Evolutionary conservation across 2,888 invertebrate genomes (phyloP).

Genomic region (Catocala sponsa): DNA sequence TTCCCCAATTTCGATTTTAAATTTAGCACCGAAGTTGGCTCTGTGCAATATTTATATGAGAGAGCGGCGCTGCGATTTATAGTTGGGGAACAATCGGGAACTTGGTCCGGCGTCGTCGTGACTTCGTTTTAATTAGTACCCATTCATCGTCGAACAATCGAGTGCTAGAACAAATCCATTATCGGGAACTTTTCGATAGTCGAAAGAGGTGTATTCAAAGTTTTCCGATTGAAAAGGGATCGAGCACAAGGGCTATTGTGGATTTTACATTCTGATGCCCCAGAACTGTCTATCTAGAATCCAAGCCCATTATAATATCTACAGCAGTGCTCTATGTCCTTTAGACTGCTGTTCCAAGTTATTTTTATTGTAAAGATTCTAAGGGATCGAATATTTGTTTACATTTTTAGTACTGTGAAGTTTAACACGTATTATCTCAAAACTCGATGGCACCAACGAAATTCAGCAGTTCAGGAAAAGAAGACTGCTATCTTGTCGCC

Average conservation of each 20-base stretch:
- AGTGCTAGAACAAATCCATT: slow-evolving; percentile 86
- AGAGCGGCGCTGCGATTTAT: slow-evolving; percentile 80
- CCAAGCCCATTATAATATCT: slow-evolving; percentile 54
- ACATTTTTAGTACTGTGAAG: slow-evolving; percentile 59
- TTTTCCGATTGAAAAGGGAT: slow-evolving; percentile 77
- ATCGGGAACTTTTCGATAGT: slow-evolving; percentile 86
- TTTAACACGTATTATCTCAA: slow-evolving; percentile 65
- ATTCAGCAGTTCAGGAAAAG: slow-evolving; percentile 56
- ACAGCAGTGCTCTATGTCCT: slow-evolving; percentile 53
- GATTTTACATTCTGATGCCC: slow-evolving; percentile 62
- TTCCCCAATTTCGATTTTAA: slow-evolving; percentile 79
- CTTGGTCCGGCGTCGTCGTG: slow-evolving; percentile 82
- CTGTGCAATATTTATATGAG: slow-evolving; percentile 83
- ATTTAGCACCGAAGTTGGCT: slow-evolving; percentile 82
- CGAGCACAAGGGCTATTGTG: slow-evolving; percentile 65
- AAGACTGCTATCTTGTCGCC: slow-evolving; percentile 64
- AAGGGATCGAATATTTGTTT: too few species aligned
- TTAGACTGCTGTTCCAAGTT: slow-evolving; percentile 26
- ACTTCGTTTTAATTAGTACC: slow-evolving; percentile 88
- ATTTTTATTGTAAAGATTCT: too few species aligned
- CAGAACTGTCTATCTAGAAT: slow-evolving; percentile 54
- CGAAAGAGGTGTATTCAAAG: slow-evolving; percentile 85
- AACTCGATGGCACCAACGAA: slow-evolving; percentile 67
- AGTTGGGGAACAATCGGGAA: slow-evolving; percentile 84
- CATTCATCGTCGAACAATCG: slow-evolving; percentile 87